Conservation (phyloP, 64 coral and sea anemone species). For the Pocillopora verrucosa region DNA sequence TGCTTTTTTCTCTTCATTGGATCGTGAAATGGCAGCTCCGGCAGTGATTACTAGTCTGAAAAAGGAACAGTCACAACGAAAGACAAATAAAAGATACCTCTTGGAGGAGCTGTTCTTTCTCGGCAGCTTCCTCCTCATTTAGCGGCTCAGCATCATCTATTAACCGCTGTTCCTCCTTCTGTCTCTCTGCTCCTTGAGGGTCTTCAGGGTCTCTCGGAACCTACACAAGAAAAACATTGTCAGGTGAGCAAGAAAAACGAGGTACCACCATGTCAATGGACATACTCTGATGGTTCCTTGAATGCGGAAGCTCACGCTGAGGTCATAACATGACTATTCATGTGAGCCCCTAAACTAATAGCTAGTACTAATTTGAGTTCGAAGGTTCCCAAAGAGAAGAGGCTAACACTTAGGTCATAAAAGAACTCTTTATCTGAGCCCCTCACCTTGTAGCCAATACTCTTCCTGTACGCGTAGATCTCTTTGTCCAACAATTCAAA, state of each 20-base stretch:
- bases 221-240: background rate
- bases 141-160: slow-evolving; percentile 94
- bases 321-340: no score
- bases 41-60: background rate
- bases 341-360: no score
- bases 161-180: slow-evolving; percentile 88
- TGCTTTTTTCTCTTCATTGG: background rate
- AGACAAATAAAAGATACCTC: slow-evolving; percentile 48
- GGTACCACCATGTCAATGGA: background rate
- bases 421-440: background rate
- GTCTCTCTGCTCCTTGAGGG: slow-evolving; percentile 80
- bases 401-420: background rate
- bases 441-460: slow-evolving; percentile 94
- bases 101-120: slow-evolving; percentile 92
- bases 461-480: slow-evolving; percentile 98
- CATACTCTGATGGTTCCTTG: no score
- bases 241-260: background rate
- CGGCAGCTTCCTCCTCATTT: slow-evolving; percentile 82
- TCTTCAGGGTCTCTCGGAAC: slow-evolving; percentile 93
- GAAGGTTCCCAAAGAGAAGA: background rate
- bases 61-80: no score
- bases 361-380: no score
- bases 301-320: no score
- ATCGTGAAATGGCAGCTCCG: background rate
- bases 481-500: slow-evolving; percentile 99